Base-by-base conservation (phyloP, 2,113 vertebrate genomes). In the Pangasianodon gigas region DNA sequence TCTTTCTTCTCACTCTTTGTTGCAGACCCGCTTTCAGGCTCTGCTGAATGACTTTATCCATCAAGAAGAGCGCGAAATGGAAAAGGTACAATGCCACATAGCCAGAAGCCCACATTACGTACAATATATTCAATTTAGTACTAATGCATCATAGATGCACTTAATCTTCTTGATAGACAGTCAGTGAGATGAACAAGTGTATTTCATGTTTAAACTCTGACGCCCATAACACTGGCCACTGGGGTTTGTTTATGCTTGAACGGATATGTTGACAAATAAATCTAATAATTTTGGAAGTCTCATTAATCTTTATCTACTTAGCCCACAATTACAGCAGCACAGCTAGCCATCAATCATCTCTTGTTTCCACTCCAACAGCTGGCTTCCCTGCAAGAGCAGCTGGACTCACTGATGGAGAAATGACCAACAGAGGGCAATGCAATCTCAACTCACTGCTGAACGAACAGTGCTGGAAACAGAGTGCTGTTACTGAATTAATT, bases 351-450 rank as follows among this genome's bases (percentile, higher is more conserved):
- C 92, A 92, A 90, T 96, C 93, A 94, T 69, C 80, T 91, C 87
- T 89, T 90, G 84, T 90, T 93, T 93, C 93, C 91, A 65, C 90
- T 90, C 91, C 92, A 93, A 94, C 94, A 98, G 97, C 96, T 99
- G 95, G 97, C 95, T 0, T 98, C 98, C n/a, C 96, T 99, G 92
- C 97, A 99, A 91, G 98, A 99, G 93, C 98, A 99, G 95, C 95
- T 99, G 91, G 98, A 99, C 90, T 97, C 97, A 18, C 96, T 99
- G 90, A 97, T 99, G 69, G 98, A 98, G 95, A 99, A 99, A 94
- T 99, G 93, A 96, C 94, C 95, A 95, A 91, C 90, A 96, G 95
- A 92, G 93, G 94, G 94, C 94, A 95, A 92, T 89, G 69, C 92
- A 44, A 85, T 0, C 85, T 90, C 71, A 91, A 24, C 37, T 87